Evolutionary conservation across 2,797 vertebrate genomes (phyloP), one percentile per base, ranked within the genome.

Genomic region (Erithacus rubecula): DNA sequence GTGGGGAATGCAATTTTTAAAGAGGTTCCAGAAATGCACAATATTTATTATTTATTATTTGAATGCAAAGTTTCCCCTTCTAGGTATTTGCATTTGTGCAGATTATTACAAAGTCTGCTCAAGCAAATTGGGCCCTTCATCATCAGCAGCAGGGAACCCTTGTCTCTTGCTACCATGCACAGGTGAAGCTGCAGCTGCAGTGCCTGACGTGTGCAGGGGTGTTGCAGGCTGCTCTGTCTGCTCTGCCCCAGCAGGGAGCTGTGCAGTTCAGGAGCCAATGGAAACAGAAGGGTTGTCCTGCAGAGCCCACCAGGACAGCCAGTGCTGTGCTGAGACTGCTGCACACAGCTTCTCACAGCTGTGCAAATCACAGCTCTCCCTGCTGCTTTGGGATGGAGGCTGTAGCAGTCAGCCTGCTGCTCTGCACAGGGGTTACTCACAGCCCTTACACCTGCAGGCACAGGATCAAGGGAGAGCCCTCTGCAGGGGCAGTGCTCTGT

Each of bases 21-120:
- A 87, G 58, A 77, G 27, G 19, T 70, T 70, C n/a, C 36, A 76
- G 67, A 56, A 91, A 63, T 52, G 5, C 53, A 18, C 10, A 17
- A 9, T 82, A 64, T 83, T 74, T 70, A 27, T 65, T 90, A 34
- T 77, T 83, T 87, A 29, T 81, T 95, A 74, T 37, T 68, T 80
- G 36, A 51, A 64, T 92, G 78, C 37, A 26, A 65, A 78, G 26
- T 79, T 93, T 30, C n/a, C 46, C 22, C 13, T 93, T 72, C 41
- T 37, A 39, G 32, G 53, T 64, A 4, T 83, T 82, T 69, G 12
- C 34, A 23, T 76, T 83, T 87, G 34, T 36, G 41, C 36, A 77
- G 49, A 24, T 30, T 30, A 16, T 72, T 79, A 29, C 56, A 43
- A 21, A 30, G 18, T 52, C 56, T 89, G 2, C 62, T 91, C 0